Base-by-base conservation (phyloP, 2,113 vertebrate genomes). In the Menura novaehollandiae region DNA sequence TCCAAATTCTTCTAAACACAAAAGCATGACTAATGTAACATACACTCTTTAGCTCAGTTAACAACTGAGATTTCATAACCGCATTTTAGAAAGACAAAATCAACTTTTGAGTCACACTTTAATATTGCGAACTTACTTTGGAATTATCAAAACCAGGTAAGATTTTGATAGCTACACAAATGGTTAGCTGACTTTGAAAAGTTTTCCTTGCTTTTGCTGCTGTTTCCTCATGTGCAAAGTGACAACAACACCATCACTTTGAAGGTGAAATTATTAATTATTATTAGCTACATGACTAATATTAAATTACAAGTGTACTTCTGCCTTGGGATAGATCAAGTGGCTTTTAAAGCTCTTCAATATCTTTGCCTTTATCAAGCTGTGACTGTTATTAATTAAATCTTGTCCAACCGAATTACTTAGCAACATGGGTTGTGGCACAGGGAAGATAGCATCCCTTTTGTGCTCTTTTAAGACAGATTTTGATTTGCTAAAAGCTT, bases 1-100 rank as follows among this genome's bases (percentile, higher is more conserved):
- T 88, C 79, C 73, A 96, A 88, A 82, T 68, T 91, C 44, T 80
- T 77, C 73, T 76, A 73, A 97, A 93, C 15, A 93, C 17, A 96
- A 72, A 55, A 64, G 46, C n/a, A 64, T 63, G 85, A 95, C 49
- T 88, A 90, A 37, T 73, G 27, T 27, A 59, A 28, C 15, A 32
- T 43, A 64, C 10, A 39, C 7, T 44, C 13, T 62, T 69, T 49
- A 59, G 12, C 28, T 62, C 41, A 55, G 26, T 67, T 76, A 87
- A 86, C 15, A 88, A 62, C 18, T 63, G 67, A 94, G 33, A 37
- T 85, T 88, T 63, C 44, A 78, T 27, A 62, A 49, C 6, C 15
- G 33, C 88, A 67, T 85, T 88, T 93, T 76, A 67, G 43, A 81
- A 90, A 79, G 9, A 71, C 6, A 23, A 89, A 62, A 11, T 32